phyloP scores from a whole-genome alignment of 1,140 invertebrate species.

The Megalopta genalis region DNA sequence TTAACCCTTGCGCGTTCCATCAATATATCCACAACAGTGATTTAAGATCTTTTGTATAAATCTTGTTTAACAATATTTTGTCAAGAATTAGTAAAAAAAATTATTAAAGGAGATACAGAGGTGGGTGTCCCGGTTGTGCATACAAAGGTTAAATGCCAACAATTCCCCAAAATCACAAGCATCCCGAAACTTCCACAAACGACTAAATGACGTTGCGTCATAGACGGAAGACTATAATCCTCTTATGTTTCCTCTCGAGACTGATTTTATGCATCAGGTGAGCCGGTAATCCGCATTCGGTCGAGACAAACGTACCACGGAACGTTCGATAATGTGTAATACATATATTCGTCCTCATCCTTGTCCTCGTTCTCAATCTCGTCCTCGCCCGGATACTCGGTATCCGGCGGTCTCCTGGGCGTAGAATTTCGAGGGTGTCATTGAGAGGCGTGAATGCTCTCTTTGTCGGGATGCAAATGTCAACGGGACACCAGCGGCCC shows the following conservation, averaged over 20 bases:
- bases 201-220: not conserved
- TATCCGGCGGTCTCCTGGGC: conserved; percentile 28
- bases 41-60: too few relatives aligned
- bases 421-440: conserved; percentile 47
- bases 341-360: too few relatives aligned
- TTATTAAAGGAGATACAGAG: too few relatives aligned
- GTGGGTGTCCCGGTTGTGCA: too few relatives aligned
- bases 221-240: not conserved
- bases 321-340: conserved; percentile 25
- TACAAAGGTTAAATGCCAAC: too few relatives aligned
- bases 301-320: not conserved
- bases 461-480: conserved; percentile 76
- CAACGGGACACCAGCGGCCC: conserved; percentile 54
- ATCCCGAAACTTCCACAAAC: too few relatives aligned
- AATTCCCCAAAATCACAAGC: too few relatives aligned
- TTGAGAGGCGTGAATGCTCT: conserved; percentile 74
- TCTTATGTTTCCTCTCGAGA: not conserved
- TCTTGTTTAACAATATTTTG: too few relatives aligned
- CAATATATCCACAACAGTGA: too few relatives aligned
- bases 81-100: too few relatives aligned
- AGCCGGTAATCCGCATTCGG: not conserved
- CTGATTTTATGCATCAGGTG: not conserved
- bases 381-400: not conserved
- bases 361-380: too few relatives aligned
- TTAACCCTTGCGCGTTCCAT: too few relatives aligned